Base-by-base conservation (phyloP, 2,113 vertebrate genomes). In the Synchiropus splendidus region DNA sequence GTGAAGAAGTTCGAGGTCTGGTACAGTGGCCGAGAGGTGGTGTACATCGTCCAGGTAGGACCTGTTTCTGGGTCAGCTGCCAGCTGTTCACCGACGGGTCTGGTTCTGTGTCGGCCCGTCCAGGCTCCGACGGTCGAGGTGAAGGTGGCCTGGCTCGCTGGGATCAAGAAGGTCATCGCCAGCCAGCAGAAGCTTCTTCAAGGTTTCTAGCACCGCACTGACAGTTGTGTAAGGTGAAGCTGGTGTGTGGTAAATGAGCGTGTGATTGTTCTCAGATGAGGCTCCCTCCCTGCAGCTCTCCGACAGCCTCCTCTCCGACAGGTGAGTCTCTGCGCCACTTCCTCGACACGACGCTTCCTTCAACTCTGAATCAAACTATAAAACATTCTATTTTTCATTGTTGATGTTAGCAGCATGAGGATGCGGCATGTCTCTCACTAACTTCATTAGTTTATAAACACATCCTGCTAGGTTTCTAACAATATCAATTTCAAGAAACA, bases 1-100 rank as follows among this genome's bases (percentile, higher is more conserved):
- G 79, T 84, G 44, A 91, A 90, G 73, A 99, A 98, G 58, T 99
- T 98, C 85, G 94, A 98, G 71, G 88, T 99, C 72, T 96, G 92
- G 87, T 92, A 92, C 66, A 91, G 87, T 1, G 88, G 86, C 11
- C 80, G 90, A 64, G 93, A 99, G 44, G 93, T 96, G 45, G 88
- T 94, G 18, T 98, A 98, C 2, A 83, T 97, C 5, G 75, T 99
- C 15, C 94, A 97, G 90, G 95, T 97, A 45, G 12, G 1, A 6
- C 42, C 17, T 6, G 8, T 16, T 10, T 15, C 15, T 43, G 4
- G 14, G 8, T 15, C n/a, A 18, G 10, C n/a, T n/a, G n/a, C n/a
- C n/a, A n/a, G n/a, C n/a, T n/a, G n/a, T n/a, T n/a, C n/a, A n/a
- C n/a, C n/a, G n/a, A n/a, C n/a, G n/a, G n/a, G n/a, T n/a, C n/a